Evolutionary conservation across 2,888 invertebrate species (phyloP).

Genomic region (Caenorhabditis doughertyi): DNA sequence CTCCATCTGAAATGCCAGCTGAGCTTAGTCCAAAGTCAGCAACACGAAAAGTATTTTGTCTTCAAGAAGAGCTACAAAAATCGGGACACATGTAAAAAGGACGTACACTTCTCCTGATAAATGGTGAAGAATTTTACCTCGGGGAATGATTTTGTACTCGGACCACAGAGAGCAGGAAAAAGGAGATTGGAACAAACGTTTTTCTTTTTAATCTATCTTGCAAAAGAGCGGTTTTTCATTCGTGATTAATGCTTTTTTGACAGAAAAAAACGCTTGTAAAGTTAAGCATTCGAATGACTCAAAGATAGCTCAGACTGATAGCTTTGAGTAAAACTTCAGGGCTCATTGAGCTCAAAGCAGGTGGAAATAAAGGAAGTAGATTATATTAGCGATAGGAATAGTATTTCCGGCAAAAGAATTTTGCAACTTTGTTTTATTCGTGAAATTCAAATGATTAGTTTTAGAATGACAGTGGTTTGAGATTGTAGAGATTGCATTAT

Average conservation of each 20-base stretch:
- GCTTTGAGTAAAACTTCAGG: not conserved
- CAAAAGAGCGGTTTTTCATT: conserved; percentile 29
- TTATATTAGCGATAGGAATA: not conserved
- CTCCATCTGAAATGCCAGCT: conserved; percentile 15
- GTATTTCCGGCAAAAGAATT: conserved; percentile 1
- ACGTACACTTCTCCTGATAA: conserved; percentile 52
- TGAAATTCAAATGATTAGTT: conserved; percentile 10
- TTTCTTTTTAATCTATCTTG: conserved; percentile 37
- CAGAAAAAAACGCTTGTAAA: not conserved
- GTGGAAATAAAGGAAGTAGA: not conserved
- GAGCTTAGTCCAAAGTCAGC: conserved; percentile 5
- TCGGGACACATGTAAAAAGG: conserved; percentile 5
- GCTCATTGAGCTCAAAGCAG: conserved; percentile 2
- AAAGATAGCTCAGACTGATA: not conserved
- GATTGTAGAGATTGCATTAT: conserved; percentile 57
- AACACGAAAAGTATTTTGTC: conserved; percentile 23
- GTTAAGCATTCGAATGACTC: conserved; percentile 12
- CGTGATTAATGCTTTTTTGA: conserved; percentile 25
- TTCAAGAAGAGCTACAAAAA: conserved; percentile 20
- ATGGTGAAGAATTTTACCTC: conserved; percentile 63
- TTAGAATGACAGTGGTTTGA: conserved; percentile 37
- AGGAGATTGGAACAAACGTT: conserved; percentile 11
- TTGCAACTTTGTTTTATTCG: conserved; percentile 27
- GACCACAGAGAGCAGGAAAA: conserved; percentile 54
- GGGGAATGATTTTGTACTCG: conserved; percentile 61